Base-by-base conservation (phyloP, 2,888 invertebrate genomes). In the Chrysopilus asiliformis region DNA sequence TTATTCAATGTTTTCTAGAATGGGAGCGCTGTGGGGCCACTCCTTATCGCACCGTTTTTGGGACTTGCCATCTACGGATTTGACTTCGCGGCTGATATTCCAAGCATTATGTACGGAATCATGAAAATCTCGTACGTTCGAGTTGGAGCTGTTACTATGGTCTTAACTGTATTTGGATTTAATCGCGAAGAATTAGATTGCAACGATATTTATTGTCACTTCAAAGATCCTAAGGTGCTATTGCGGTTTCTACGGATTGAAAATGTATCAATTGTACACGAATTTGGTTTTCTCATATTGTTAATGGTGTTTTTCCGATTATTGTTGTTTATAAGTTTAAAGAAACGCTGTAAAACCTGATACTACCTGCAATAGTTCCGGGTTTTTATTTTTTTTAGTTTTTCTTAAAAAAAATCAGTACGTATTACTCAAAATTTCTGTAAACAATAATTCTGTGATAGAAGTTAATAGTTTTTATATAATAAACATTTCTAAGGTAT, bases 61-160 rank as follows among this genome's bases (percentile, higher is more conserved):
- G 77, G 78, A 2, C 56, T 78, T 12, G 77, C 74, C 0, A 71
- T 76, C 41, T 78, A 77, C 55, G 78, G 78, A 0, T 77, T 78
- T 45, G 78, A 78, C 55, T 78, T 77, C 58, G 76, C 78, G 0
- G 66, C 68, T 27, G 63, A 70, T 43, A 75, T 78, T 38, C 70
- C 76, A 0, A 56, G 67, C 4, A 46, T 68, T 14, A 73, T 77
- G 72, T 68, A 71, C 53, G 56, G 71, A 4, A 45, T 75, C 4
- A 75, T 77, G 72, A 74, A 73, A 53, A 67, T 69, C 4, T 77
- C 76, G 16, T 78, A 74, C 57, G 68, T 78, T 44, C 66, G 78
- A 14, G 72, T 75, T 44, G 76, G 75, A 1, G 71, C 75, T 3
- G 74, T 76, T 10, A 72, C 73, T 1, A 61, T 76, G 53, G 66